Evolutionary conservation across 2,888 invertebrate species (phyloP).

Genomic region (Apotomis betuletana): DNA sequence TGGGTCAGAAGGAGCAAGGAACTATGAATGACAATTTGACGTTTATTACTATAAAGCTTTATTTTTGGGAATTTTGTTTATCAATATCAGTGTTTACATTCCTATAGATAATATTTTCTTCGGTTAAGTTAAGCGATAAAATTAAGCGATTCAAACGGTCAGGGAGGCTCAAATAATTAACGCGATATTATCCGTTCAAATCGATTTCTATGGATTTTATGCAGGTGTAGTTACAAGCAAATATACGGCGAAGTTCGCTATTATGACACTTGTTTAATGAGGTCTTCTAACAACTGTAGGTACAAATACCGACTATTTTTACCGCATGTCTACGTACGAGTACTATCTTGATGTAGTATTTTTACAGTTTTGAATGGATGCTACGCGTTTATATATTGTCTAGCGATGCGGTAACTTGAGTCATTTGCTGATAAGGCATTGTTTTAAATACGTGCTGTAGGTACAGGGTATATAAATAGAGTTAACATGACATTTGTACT

Average conservation of each 20-base stretch:
- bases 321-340: not conserved
- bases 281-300: not conserved
- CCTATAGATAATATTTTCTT: too few relatives aligned
- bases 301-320: constrained; percentile 8
- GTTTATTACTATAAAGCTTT: too few relatives aligned
- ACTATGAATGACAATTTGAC: too few relatives aligned
- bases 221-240: not conserved
- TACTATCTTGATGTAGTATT: not conserved
- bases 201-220: too few relatives aligned
- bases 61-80: too few relatives aligned
- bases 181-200: too few relatives aligned
- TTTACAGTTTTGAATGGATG: not conserved
- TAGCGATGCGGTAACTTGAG: not conserved
- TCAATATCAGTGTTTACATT: too few relatives aligned
- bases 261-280: not conserved
- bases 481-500: too few relatives aligned
- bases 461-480: not conserved
- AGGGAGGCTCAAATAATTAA: too few relatives aligned
- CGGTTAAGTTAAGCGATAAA: too few relatives aligned
- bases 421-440: not conserved
- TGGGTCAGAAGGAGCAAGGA: too few relatives aligned
- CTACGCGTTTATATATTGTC: not conserved
- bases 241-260: not conserved
- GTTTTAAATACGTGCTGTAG: not conserved
- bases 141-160: too few relatives aligned